phyloP scores from a whole-genome alignment of 1,140 invertebrate species.

The Ceratosolen solmsi region DNA sequence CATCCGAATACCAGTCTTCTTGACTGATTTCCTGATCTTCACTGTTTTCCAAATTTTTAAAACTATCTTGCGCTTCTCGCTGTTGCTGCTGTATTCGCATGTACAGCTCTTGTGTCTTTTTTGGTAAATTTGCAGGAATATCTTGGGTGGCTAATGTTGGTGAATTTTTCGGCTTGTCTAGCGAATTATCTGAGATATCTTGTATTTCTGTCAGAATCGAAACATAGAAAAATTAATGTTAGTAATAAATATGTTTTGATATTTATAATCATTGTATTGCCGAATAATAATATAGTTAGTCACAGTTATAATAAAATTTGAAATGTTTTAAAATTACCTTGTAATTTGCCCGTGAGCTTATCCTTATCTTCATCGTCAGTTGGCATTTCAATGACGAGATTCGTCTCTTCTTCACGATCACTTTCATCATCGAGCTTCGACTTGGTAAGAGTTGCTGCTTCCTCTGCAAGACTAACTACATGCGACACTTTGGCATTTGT shows the following conservation, averaged over 20 bases:
- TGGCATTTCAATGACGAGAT: conserved; percentile 69
- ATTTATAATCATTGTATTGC: too few relatives aligned
- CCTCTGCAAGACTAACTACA: conserved; percentile 65
- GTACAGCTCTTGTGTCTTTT: conserved; percentile 80
- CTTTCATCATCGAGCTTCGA: conserved; percentile 70
- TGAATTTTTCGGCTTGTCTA: conserved; percentile 26
- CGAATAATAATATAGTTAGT: too few relatives aligned
- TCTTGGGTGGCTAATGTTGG: conserved; percentile 50
- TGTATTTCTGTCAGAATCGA: background rate
- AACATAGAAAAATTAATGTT: conserved; percentile 3
- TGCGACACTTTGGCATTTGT: conserved; percentile 57
- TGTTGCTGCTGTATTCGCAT: conserved; percentile 81
- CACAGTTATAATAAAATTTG: background rate
- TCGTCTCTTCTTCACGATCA: conserved; percentile 69
- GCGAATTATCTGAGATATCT: conserved; percentile 15
- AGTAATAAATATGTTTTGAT: too few relatives aligned
- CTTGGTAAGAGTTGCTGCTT: conserved; percentile 64
- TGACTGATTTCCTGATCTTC: conserved; percentile 76
- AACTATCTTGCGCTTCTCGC: conserved; percentile 73
- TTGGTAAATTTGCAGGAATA: conserved; percentile 76
- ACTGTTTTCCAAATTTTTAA: conserved; percentile 71
- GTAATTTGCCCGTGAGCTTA: conserved; percentile 44
- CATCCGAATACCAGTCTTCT: conserved; percentile 86
- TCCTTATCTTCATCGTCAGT: conserved; percentile 65
- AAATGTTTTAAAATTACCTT: conserved; percentile 49